Evolutionary conservation across 2,888 invertebrate genomes (phyloP), one percentile per base, ranked within the genome.

Genomic region (Eurois occulta): DNA sequence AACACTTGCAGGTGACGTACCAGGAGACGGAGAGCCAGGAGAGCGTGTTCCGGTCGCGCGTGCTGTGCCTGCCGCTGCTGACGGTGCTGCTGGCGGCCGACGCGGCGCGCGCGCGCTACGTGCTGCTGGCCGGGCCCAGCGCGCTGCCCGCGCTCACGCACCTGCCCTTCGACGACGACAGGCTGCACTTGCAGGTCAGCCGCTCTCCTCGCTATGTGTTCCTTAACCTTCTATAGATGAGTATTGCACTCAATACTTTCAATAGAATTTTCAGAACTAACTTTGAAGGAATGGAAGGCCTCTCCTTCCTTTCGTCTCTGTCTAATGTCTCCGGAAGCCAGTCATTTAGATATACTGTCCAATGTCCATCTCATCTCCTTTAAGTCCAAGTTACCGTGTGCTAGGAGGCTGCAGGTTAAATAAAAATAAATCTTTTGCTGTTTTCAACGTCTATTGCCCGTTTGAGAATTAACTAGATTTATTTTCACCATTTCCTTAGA

Each of bases 11-110:
- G 98, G 98, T 96, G 97, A 97, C 96, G 97, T 98, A 93, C 97
- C 97, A 91, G 91, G 98, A 94, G 80, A 68, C 91, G 5, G 93
- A 91, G 77, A 86, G 87, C 38, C 86, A 84, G 60, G 93, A 90
- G 76, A 46, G 90, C 0, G 88, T 97, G 88, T 98, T 98, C 93
- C 97, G 97, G 71, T 98, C 98, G 55, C 97, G 98, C 89, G 98
- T 99, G 83, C 98, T 98, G 92, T 99, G 99, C 95, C 98, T 98
- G 92, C 99, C 99, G 76, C 96, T 99, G 82, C 98, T 98, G 93
- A 98, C 98, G 2, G 97, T 99, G 83, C 96, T 99, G 93, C 94
- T 98, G 89, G 98, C 98, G 68, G 98, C 98, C 84, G 89, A 98
- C 91, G 97, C 97, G 69, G 97, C 98, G 16, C 95, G 95, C 60